These are phyloP conservation scores for Phylloscopus trochilus DNA, from an alignment of 2,113 vertebrate genomes.

Conservation along the genomic window DNA sequence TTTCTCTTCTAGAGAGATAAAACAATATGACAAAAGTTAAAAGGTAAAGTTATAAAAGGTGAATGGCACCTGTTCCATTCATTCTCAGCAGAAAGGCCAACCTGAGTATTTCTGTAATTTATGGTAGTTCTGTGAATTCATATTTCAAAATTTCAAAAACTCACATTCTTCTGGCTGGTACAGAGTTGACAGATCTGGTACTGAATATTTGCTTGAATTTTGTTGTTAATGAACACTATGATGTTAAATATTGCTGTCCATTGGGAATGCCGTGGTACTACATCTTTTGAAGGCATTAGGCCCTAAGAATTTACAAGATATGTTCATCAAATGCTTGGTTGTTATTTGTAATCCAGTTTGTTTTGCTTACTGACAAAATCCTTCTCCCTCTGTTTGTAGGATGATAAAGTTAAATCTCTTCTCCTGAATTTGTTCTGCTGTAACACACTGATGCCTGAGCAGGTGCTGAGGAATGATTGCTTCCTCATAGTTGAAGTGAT, in stretches of 20 bases:
- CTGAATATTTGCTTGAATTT: neutral
- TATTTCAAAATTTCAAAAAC: neutral
- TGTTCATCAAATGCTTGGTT: neutral
- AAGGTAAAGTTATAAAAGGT: neutral
- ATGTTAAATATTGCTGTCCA: neutral
- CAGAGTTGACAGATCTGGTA: neutral
- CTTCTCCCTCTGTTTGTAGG: conserved; percentile 57
- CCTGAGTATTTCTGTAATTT: neutral
- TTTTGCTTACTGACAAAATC: neutral
- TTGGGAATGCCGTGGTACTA: neutral
- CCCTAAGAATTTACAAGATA: neutral
- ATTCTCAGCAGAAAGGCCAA: neutral
- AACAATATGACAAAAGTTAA: neutral
- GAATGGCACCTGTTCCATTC: neutral
- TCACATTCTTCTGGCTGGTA: accelerated
- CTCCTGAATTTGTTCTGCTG: conserved; percentile 65
- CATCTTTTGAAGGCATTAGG: neutral
- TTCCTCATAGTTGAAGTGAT: conserved; percentile 16
- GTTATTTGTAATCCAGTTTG: neutral
- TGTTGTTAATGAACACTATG: neutral
- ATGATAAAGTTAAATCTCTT: conserved; percentile 69
- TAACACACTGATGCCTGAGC: conserved; percentile 65
- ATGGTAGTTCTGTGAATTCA: neutral
- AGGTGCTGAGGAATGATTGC: conserved; percentile 69
- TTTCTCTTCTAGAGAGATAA: neutral